Percentiles rank a stretch among this genome's conserved stretches.
phyloP scores from a whole-genome alignment of 2,888 invertebrate genomes.

The Therioaphis trifolii region DNA sequence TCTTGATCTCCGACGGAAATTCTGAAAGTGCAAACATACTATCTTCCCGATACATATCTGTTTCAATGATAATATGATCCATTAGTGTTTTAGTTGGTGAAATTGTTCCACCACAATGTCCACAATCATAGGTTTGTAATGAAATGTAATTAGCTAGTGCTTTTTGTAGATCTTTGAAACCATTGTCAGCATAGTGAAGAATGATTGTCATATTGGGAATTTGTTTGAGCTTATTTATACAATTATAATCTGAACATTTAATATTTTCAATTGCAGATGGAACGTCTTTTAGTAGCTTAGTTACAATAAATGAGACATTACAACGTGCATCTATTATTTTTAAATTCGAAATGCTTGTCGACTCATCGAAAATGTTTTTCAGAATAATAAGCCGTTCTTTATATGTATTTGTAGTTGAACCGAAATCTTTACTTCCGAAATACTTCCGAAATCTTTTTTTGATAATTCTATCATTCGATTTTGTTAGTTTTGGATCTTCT shows the following conservation, averaged over 20 bases:
- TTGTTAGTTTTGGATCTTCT: not conserved
- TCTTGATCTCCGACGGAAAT: not conserved
- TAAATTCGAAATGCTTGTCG: not conserved
- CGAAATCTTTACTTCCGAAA: too few species aligned
- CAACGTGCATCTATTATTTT: conserved; percentile 4
- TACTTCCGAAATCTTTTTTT: conserved; percentile 11
- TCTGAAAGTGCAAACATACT: not conserved
- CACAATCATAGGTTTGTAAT: conserved; percentile 9
- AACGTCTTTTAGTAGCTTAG: conserved; percentile 1
- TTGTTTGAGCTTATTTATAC: not conserved
- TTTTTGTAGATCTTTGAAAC: conserved; percentile 1
- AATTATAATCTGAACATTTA: conserved; percentile 8
- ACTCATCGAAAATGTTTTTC: conserved; percentile 1
- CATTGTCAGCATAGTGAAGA: not conserved
- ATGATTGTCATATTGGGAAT: not conserved
- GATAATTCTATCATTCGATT: not conserved
- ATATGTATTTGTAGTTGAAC: too few species aligned
- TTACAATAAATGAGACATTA: conserved; percentile 12
- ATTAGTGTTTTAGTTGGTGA: conserved; percentile 5
- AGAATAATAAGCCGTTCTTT: too few species aligned
- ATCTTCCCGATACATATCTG: conserved; percentile 13
- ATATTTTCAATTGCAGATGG: conserved; percentile 8
- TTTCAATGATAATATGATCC: not conserved
- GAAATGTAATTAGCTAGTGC: not conserved
- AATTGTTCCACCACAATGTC: conserved; percentile 7